Base-by-base conservation (phyloP, 1,140 invertebrate genomes). In the Cotesia glomerata region DNA sequence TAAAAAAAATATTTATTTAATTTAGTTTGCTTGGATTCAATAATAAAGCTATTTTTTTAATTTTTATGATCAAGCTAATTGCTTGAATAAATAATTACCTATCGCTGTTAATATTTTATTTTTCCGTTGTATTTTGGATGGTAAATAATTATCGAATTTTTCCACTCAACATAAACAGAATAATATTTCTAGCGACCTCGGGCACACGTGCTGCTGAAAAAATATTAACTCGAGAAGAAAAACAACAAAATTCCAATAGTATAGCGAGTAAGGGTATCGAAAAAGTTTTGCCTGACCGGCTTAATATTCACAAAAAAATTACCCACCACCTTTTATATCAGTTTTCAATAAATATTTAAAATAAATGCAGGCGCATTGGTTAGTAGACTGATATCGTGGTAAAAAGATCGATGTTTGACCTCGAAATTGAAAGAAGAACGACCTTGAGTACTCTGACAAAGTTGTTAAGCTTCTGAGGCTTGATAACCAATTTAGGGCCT, bases 401-500 rank as follows among this genome's bases (percentile, higher is more conserved):
- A 45, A 45, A 45, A 45, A 45, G 7, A 5, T 45, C 5, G 39
- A 2, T 52, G 3, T 4, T 11, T 58, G 52, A 58, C 35, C 54
- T 69, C 35, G 52, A 64, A 64, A 39, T 7, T n/a, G 1, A 64
- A 45, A 14, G 32, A 51, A 63, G 65, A 71, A 78, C 80, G 81
- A 83, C 83, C 83, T 84, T 85, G 83, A 69, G 64, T 71, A 71
- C 63, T 45, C 67, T 71, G 64, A 78, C 74, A 74, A 80, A 83
- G 74, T 80, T 70, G 77, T 85, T 79, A 80, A 80, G 76, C 77
- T 77, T 7, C 36, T 75, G 79, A 76, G 78, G 76, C 75, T 75
- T 80, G 82, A 84, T 85, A 84, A 80, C 82, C 82, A 84, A 86
- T 84, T 85, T 84, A 85, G 84, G 84, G 79, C 79, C 80, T 82